Conservation (phyloP, 1,140 invertebrate species). For the Maniola jurtina region DNA sequence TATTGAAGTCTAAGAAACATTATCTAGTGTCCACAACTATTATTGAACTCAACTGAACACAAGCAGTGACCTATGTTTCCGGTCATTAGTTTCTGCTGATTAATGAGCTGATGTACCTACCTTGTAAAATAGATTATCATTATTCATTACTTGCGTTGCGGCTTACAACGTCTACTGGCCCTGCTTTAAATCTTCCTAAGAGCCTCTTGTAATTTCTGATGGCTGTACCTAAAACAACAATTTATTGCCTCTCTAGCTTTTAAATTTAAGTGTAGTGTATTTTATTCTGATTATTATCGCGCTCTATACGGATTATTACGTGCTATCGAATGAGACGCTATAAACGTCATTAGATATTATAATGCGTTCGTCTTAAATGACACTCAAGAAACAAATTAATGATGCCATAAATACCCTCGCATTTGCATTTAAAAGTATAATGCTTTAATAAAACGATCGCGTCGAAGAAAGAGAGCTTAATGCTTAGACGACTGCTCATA, state of each 20-base stretch:
- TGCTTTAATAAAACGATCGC: conserved; percentile 39
- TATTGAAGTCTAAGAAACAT: neutral
- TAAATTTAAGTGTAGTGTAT: conserved; percentile 31
- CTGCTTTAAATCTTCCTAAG: conserved; percentile 22
- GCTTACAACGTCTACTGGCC: conserved; percentile 16
- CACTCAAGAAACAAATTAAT: conserved; percentile 34
- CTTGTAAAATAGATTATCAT: conserved; percentile 22
- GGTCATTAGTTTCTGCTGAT: conserved; percentile 28
- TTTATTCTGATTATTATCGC: conserved; percentile 31
- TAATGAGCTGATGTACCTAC: conserved; percentile 19
- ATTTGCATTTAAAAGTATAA: conserved; percentile 35
- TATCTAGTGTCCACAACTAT: conserved; percentile 2
- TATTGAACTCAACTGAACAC: conserved; percentile 17
- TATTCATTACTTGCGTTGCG: conserved; percentile 20
- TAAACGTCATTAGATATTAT: conserved; percentile 38
- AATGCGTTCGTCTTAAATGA: conserved; percentile 29
- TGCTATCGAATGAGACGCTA: conserved; percentile 29
- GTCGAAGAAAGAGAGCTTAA: conserved; percentile 27
- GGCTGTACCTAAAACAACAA: conserved; percentile 27
- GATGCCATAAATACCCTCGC: conserved; percentile 34
- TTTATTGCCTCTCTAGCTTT: conserved; percentile 30
- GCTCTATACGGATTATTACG: conserved; percentile 35
- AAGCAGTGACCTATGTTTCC: conserved; percentile 22
- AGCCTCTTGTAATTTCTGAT: conserved; percentile 25
- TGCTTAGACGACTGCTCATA: neutral